phyloP scores from a whole-genome alignment of 2,113 vertebrate species.

The Vicugna pacos region DNA sequence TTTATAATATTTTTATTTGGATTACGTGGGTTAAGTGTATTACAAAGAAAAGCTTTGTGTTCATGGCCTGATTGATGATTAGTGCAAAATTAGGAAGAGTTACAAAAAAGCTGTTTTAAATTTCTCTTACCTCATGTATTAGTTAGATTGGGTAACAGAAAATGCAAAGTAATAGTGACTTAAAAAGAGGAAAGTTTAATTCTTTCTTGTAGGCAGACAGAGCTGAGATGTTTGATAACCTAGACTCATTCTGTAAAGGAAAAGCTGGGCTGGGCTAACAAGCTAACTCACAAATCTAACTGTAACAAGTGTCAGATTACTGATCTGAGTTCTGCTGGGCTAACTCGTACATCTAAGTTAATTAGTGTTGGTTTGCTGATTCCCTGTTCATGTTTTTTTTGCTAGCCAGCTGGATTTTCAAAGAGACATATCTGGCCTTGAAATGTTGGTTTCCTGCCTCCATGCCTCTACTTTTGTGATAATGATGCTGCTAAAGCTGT shows the following conservation, averaged over 20 bases:
- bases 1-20: slow-evolving; percentile 31
- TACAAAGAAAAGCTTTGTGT: slow-evolving; percentile 14
- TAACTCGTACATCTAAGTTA: too few species aligned
- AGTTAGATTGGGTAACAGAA: background rate
- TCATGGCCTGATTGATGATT: slow-evolving; percentile 3
- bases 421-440: too few species aligned
- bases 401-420: too few species aligned
- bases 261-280: too few species aligned
- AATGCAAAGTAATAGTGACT: background rate
- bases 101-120: slow-evolving; percentile 40
- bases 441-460: too few species aligned
- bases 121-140: slow-evolving; percentile 4
- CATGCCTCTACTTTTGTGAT: too few species aligned
- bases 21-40: slow-evolving; percentile 44
- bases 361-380: too few species aligned
- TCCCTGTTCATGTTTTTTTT: too few species aligned
- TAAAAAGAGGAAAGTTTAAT: slow-evolving; percentile 2
- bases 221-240: background rate
- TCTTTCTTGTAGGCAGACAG: background rate
- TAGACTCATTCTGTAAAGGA: background rate
- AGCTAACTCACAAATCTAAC: too few species aligned
- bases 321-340: too few species aligned
- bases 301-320: too few species aligned
- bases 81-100: background rate
- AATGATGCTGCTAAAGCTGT: too few species aligned